Evolutionary conservation across 2,888 invertebrate species (phyloP), one percentile per base, ranked within the genome.

Genomic region (Malacosoma neustria): DNA sequence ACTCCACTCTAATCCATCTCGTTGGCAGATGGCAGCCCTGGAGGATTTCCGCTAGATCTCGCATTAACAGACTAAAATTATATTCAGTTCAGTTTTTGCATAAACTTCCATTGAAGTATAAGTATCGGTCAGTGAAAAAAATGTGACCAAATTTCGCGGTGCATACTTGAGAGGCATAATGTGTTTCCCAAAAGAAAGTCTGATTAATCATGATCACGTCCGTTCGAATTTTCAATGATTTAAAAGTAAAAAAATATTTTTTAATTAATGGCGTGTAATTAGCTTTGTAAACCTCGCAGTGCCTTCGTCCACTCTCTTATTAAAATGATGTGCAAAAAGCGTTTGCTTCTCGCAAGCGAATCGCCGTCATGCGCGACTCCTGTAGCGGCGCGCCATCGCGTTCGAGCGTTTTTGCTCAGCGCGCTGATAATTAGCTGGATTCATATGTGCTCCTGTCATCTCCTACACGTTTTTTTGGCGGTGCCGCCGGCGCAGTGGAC

Each of bases 361-460:
- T 72, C 64, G 57, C 73, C 58, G 64, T 54, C 70, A 64, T 57
- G 63, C 64, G 61, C 61, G 64, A 52, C 57, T 61, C 56, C 61
- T 72, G 72, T 72, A 56, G 51, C 61, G 60, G 66, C 76, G 71
- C 61, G 69, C 64, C 61, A 58, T 57, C 58, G 56, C 61, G 49
- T 54, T 63, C 62, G 55, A 54, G 48, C 46, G 56, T 76, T 81
- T 81, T 81, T 79, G 73, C 70, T 7, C 5, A 7, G 48, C 49
- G 41, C 47, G 55, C 60, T 46, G 61, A 58, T 76, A 82, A 82
- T 82, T 82, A 77, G 67, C 61, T 61, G 51, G 64, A 63, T 65
- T 76, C 74, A 73, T 75, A 71, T 67, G 69, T 61, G 72, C 63
- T 69, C 66, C 77, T 81, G 82, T 82, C 82, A 77, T 80, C 77